These are phyloP conservation scores for Parnassius orleans DNA, from an alignment of 2,888 invertebrate genomes.

Conservation along the genomic window DNA sequence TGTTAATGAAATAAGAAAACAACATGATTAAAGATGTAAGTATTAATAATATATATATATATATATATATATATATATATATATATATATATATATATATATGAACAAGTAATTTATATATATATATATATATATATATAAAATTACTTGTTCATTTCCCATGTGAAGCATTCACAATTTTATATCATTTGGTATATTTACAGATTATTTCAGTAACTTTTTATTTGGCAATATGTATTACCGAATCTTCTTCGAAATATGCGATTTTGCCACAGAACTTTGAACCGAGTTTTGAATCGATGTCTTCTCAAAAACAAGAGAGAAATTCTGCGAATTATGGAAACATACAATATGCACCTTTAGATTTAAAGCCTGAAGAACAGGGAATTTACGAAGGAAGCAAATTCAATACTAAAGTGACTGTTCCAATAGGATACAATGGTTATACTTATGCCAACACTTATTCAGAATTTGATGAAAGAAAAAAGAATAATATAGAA, in stretches of 20 bases:
- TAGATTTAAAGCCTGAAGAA: constrained; percentile 16
- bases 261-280: constrained; percentile 8
- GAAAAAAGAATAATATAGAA: constrained; percentile 20
- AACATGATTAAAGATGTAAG: constrained; percentile 1
- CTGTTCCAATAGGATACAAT: neutral
- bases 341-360: constrained; percentile 24
- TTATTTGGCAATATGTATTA: neutral
- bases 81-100: too few relatives aligned
- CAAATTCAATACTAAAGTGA: constrained; percentile 3
- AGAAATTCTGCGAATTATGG: constrained; percentile 7
- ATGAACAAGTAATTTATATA: too few relatives aligned
- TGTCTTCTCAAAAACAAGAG: constrained; percentile 1
- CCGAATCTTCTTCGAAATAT: neutral
- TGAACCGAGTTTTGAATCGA: neutral
- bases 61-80: neutral
- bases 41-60: neutral
- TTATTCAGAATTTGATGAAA: neutral
- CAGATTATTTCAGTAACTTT: constrained; percentile 14
- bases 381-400: constrained; percentile 8
- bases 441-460: neutral
- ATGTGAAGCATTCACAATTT: neutral
- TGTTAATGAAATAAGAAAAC: neutral
- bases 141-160: too few relatives aligned
- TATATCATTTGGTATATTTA: neutral
- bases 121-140: too few relatives aligned